Evolutionary conservation across 2,888 invertebrate genomes (phyloP), one percentile per base, ranked within the genome.

Genomic region (Coenonympha glycerion): DNA sequence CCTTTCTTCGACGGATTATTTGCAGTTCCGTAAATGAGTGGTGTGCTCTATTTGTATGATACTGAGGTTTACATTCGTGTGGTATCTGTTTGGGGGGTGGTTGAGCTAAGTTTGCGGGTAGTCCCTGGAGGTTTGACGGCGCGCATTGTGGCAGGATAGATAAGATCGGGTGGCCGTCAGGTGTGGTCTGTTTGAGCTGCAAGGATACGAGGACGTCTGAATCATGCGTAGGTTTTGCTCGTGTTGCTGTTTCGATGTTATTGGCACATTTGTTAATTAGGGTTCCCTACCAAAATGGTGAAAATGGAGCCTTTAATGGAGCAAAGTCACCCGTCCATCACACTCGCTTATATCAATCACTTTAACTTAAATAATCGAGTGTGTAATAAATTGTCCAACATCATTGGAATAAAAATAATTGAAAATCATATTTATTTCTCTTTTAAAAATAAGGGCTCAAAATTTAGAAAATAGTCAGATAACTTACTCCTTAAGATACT

Each of bases 121-220:
- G 55, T 60, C 59, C 52, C 55, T 52, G 49, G 53, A 52, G 64
- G 68, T 68, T 70, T 65, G 71, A 70, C 64, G 68, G 59, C 19
- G 49, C 40, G 68, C 62, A 69, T 74, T 76, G 74, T 76, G 24
- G 55, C 49, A 52, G 52, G 64, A 71, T 73, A 76, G 81, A 80
- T 79, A 79, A 66, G 61, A 79, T 79, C 80, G 66, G 64, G 62
- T 63, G 67, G 36, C 5, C 36, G 13, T 72, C 76, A 71, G 69
- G 79, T 80, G 81, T 80, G 80, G 81, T 77, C 79, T 71, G 81
- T 77, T 78, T 71, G 46, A 18, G 36, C n/a, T 33, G 44, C n/a
- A 22, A 21, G 63, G 61, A 22, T 36, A 30, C 28, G n/a, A n/a
- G n/a, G n/a, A n/a, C n/a, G 13, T 55, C 30, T 53, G 50, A 52